Base-by-base conservation (phyloP, 2,888 invertebrate genomes). In the Drosophila prolongata region DNA sequence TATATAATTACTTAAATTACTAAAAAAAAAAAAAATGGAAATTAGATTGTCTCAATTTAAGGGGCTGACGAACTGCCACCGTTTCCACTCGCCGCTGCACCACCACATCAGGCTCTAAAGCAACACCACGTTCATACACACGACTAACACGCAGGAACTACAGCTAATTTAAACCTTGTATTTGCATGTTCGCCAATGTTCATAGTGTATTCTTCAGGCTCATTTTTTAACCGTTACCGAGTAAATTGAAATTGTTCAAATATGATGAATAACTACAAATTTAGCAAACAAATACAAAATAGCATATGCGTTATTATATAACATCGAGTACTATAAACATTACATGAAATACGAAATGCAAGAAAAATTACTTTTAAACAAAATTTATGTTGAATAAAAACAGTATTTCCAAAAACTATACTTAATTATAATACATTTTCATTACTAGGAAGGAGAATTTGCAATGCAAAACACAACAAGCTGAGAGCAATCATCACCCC, bases 361-460 rank as follows among this genome's bases (percentile, higher is more conserved):
- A 79, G 71, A 79, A 79, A 65, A 83, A 79, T 81, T 84, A 84
- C 87, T 84, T 83, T 84, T 87, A 84, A 84, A 84, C 86, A 69
- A 83, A 80, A 88, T 83, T 88, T 88, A 86, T 88, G 88, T 86
- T 86, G 85, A 86, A 86, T 86, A 86, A 86, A 80, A 86, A 86
- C 85, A 86, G 85, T 86, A 86, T 86, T 86, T 88, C 85, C 88
- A 86, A 80, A 86, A 84, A 83, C 72, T 74, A 76, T 47, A 58
- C 42, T 14, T 6, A 10, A 34, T 3, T 27, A 30, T 30, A 30
- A 30, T 6, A 30, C 30, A 30, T 30, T 1, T 30, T 30, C 6
- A 30, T 6, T 30, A 8, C 30, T 30, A 8, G 30, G 30, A 30
- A 9, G 8, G 8, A 30, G 30, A 9, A 30, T 30, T 30, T 6